Base-by-base conservation (phyloP, 2,888 invertebrate genomes). In the Kuschelorhynchus macadamiae region DNA sequence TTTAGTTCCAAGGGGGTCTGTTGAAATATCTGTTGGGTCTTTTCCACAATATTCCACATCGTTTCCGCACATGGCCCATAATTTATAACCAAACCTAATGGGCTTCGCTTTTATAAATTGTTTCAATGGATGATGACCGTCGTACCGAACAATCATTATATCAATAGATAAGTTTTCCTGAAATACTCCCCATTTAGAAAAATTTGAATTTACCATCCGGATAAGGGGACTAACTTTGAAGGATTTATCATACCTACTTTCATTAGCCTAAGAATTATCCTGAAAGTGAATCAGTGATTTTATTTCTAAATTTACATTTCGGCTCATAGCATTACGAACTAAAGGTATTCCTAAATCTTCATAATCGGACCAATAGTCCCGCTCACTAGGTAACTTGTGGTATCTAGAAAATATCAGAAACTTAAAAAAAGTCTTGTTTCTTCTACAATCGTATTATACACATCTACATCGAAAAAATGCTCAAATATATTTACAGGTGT, bases 111-210 rank as follows among this genome's bases (percentile, higher is more conserved):
- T 59, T 39, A 68, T 68, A 44, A 68, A 71, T 52, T 71, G 65
- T 53, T 68, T 68, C 17, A 65, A 18, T 4, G 41, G 21, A 52
- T 68, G 65, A 25, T 57, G 68, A 2, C 68, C 72, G 32, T 71
- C 71, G 49, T 71, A 70, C 60, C 62, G 55, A 4, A 70, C 72
- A 18, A 65, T 68, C 65, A 71, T 72, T 44, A 70, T 65, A 41
- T 68, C 72, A 36, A 72, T 57, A 7, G 65, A 65, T 33, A 72
- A 32, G 30, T 70, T 32, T 52, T 72, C 47, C 11, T 70, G 61
- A 21, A 70, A 70, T 25, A 72, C 49, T 18, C 60, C 60, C 41
- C 32, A 70, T 52, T 72, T 63, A 30, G n/a, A 9, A 32, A 33
- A 52, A 52, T 52, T 36, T 12, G 18, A 20, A n/a, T 70, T 72